Conservation (phyloP, 2,113 vertebrate species). For the Glareola pratincola region DNA sequence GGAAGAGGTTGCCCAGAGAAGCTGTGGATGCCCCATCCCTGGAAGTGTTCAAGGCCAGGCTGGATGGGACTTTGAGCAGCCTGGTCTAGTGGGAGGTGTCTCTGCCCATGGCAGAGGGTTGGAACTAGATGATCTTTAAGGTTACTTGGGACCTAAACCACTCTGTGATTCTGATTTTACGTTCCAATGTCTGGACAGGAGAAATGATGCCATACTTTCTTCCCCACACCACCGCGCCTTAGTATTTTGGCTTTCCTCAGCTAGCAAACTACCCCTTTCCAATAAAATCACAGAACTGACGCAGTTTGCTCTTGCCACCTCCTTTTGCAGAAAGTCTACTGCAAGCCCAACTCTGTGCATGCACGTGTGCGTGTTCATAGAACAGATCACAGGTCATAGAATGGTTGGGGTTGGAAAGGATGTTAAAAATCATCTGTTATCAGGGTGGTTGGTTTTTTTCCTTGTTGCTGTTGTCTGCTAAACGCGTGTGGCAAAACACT, state of each 20-base stretch:
- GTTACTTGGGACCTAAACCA: too few relatives aligned
- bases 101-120: too few relatives aligned
- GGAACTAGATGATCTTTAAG: too few relatives aligned
- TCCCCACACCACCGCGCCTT: fast-evolving
- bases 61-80: too few relatives aligned
- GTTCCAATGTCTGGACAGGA: neutral
- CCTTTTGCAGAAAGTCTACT: neutral
- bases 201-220: neutral
- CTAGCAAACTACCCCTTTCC: neutral
- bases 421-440: neutral
- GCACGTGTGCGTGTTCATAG: neutral
- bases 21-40: too few relatives aligned
- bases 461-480: neutral
- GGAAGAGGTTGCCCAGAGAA: too few relatives aligned
- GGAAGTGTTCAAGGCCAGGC: too few relatives aligned
- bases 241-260: neutral
- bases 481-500: neutral
- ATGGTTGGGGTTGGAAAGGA: neutral
- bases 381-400: neutral
- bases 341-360: neutral
- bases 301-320: neutral
- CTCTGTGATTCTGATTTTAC: too few relatives aligned
- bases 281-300: fast-evolving
- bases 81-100: too few relatives aligned
- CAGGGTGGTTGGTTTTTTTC: fast-evolving